Base-by-base conservation (phyloP, 2,888 invertebrate species). In the Parascotia fuliginaria region DNA sequence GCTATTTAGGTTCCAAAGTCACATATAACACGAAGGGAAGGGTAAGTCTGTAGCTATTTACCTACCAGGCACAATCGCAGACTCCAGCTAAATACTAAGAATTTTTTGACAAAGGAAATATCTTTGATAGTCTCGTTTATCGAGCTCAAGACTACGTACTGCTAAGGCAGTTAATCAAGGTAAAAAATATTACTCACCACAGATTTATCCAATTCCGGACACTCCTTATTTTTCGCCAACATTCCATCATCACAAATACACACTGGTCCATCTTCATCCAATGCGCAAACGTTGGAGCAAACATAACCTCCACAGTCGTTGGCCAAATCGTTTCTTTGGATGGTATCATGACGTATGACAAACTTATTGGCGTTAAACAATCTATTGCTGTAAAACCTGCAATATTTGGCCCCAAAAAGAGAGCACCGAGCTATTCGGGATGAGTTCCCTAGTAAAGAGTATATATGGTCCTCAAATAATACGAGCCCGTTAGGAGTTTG, bases 391-490 rank as follows among this genome's bases (percentile, higher is more conserved):
- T 77, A 85, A 0, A 77, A 75, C 56, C 83, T 78, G 69, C 95
- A 95, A 1, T 65, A 70, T 22, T 81, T 85, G 4, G 79, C 56
- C 0, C 93, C 94, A 59, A 89, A 94, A 27, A 95, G 81, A n/a
- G 85, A 83, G 69, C 95, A 96, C 46, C 93, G 94, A 12, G 88
- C 88, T 22, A 96, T 85, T 14, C 92, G 90, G 34, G 93, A 93
- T 0, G 92, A 81, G 38, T 92, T 92, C 0, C 89, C 86, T 3
- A 90, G 92, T 0, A 95, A 81, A 92, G 96, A 97, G 81, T 96
- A 98, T 0, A 97, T 85, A 58, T 95, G 91, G 78, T 96, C 95
- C 76, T 97, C 97, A 77, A 95, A 96, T 33, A 97, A 88, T 3
- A 93, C 94, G 14, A 97, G 79, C 0, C 94, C 94, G 33, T 94